Base-by-base conservation (phyloP, 2,797 vertebrate species). In the Lutjanus argentimaculatus region DNA sequence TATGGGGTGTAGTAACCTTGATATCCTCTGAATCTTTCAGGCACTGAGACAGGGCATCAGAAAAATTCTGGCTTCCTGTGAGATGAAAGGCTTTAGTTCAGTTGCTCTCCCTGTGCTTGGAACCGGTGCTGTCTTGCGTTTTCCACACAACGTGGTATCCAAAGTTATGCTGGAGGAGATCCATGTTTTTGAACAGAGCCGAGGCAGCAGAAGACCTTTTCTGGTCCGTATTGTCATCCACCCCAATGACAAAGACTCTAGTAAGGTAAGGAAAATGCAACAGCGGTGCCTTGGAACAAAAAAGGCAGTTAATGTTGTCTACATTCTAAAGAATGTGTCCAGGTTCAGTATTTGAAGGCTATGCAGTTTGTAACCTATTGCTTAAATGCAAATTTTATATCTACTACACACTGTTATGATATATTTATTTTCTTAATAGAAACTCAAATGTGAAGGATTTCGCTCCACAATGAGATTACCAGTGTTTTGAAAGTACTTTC, bases 41-140 rank as follows among this genome's bases (percentile, higher is more conserved):
- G 88, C 6, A 55, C 75, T 95, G 63, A 87, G 79, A 51, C 36
- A 67, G 8, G 76, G 89, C 17, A 67, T 94, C 40, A 76, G 42
- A 46, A 77, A 59, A 0, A 30, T 82, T 17, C 79, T 95, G 42
- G 7, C 55, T 11, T 72, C 22, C 57, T 95, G 94, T 77, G 67
- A 72, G 0, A 55, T 7, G 4, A 73, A 13, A 66, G 85, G 75
- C 12, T 90, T 84, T 21, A 36, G 36, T 19, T 95, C 94, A 4
- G 78, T 95, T 21, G 90, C 91, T 11, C 43, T 95, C 61, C 93
- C 95, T 1, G 72, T 89, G 22, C 75, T 95, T 2, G 95, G 94
- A 8, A 79, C 91, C 0, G 93, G 94, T 0, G n/a, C 9, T 1
- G 55, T 55, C 14, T 74, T 95, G 2, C 8, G 22, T 15, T 94